A percentile compares a stretch with the other conserved stretches of the same genome.
These are phyloP conservation scores for Penelope pileata DNA, from an alignment of 2,113 vertebrate genomes.

Conservation along the genomic window DNA sequence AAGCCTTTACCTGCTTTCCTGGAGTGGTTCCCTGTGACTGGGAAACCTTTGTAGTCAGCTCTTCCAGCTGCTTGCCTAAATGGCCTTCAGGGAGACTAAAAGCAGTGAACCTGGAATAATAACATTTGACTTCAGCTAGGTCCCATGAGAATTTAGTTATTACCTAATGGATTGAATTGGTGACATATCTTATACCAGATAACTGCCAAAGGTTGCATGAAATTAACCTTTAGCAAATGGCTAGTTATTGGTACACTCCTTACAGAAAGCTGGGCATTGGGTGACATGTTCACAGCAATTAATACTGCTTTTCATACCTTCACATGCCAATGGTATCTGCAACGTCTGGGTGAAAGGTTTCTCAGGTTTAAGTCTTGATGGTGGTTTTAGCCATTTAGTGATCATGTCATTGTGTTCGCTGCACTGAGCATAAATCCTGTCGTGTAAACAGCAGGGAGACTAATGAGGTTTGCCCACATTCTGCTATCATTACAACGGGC, in stretches of 20 bases:
- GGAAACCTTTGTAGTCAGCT: conserved; percentile 65
- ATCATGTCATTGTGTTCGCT: conserved; percentile 78
- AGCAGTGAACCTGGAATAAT: conserved; percentile 81
- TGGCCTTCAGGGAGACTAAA: conserved; percentile 76
- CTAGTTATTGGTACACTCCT: conserved; percentile 76
- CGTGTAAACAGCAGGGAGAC: conserved; percentile 75
- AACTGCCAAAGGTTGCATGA: conserved; percentile 82
- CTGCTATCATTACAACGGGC: conserved; percentile 62
- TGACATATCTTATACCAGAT: conserved; percentile 72
- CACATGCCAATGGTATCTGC: conserved; percentile 55
- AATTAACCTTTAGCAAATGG: conserved; percentile 79
- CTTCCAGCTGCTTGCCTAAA: conserved; percentile 76
- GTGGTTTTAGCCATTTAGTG: conserved; percentile 68
- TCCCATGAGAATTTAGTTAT: conserved; percentile 74
- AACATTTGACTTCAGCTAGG: conserved; percentile 74
- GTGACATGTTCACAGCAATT: conserved; percentile 64
- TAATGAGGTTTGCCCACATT: conserved; percentile 71
- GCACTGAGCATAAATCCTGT: conserved; percentile 77
- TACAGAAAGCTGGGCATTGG: conserved; percentile 18
- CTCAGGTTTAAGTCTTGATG: conserved; percentile 69
- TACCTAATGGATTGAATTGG: conserved; percentile 78
- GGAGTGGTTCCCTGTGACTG: conserved; percentile 36
- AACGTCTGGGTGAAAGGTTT: conserved; percentile 63
- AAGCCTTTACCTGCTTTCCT: conserved; percentile 66
- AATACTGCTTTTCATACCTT: conserved; percentile 36